Conservation (phyloP, 2,797 vertebrate genomes). For the Lacerta bilineata region DNA sequence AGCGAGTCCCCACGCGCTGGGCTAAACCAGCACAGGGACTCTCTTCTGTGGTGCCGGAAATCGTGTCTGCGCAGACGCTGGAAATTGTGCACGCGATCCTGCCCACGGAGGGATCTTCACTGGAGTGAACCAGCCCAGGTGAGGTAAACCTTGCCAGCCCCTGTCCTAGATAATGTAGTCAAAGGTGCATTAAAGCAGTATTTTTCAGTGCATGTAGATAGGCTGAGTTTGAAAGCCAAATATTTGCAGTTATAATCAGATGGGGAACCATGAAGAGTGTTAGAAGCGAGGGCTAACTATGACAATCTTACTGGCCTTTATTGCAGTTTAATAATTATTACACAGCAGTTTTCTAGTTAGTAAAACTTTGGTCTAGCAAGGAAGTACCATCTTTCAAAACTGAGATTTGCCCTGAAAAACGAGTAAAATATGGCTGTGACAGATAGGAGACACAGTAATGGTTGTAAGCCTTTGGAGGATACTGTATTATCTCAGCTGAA, state of each 20-base stretch:
- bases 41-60: too few species aligned
- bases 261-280: slow-evolving; percentile 35
- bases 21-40: too few species aligned
- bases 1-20: too few species aligned
- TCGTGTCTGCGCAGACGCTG: too few species aligned
- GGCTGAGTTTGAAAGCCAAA: slow-evolving; percentile 39
- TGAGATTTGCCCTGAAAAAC: neutral
- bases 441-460: neutral
- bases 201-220: neutral
- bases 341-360: neutral
- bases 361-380: neutral
- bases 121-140: too few species aligned
- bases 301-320: slow-evolving; percentile 68
- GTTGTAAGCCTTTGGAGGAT: neutral
- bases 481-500: neutral
- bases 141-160: too few species aligned
- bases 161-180: neutral
- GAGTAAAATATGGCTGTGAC: neutral
- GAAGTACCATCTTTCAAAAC: neutral
- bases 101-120: too few species aligned
- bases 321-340: slow-evolving; percentile 21
- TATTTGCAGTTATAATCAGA: slow-evolving; percentile 45
- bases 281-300: slow-evolving; percentile 67
- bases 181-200: slow-evolving; percentile 9
- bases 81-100: too few species aligned